Conservation (phyloP, 2,888 invertebrate genomes). For the Salticus scenicus region DNA sequence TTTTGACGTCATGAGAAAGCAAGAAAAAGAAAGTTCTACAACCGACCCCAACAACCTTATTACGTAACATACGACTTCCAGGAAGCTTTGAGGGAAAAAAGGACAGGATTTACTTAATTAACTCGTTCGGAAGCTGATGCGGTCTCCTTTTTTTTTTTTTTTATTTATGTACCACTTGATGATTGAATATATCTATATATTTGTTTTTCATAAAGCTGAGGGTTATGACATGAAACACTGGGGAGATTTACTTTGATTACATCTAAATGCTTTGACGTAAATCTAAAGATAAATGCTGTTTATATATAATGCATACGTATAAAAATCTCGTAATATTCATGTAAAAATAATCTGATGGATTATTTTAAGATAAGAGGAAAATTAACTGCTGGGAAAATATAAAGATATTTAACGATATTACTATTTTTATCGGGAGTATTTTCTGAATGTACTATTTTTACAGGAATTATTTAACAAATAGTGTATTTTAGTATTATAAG, state of each 20-base stretch:
- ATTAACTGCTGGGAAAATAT: no score
- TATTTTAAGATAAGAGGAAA: no score
- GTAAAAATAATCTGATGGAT: no score
- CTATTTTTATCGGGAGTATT: no score
- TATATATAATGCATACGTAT: no score
- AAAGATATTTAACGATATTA: no score
- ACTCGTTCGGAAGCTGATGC: conserved; percentile 59
- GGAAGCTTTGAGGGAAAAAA: conserved; percentile 38
- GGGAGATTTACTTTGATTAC: neutral
- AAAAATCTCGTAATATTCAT: no score
- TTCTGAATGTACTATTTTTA: no score
- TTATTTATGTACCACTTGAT: conserved; percentile 45
- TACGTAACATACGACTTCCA: conserved; percentile 32
- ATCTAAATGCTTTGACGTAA: conserved; percentile 6
- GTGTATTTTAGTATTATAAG: no score
- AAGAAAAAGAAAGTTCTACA: conserved; percentile 29
- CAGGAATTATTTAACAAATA: no score
- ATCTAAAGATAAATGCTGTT: neutral
- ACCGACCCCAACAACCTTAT: conserved; percentile 54
- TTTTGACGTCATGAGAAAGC: conserved; percentile 53
- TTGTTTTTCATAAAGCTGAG: neutral
- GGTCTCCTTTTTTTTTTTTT: conserved; percentile 22
- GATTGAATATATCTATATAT: conserved; percentile 15
- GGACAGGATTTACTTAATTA: conserved; percentile 63
- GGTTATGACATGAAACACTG: neutral